phyloP scores from a whole-genome alignment of 2,113 vertebrate genomes.

The Leptocoma aspasia region DNA sequence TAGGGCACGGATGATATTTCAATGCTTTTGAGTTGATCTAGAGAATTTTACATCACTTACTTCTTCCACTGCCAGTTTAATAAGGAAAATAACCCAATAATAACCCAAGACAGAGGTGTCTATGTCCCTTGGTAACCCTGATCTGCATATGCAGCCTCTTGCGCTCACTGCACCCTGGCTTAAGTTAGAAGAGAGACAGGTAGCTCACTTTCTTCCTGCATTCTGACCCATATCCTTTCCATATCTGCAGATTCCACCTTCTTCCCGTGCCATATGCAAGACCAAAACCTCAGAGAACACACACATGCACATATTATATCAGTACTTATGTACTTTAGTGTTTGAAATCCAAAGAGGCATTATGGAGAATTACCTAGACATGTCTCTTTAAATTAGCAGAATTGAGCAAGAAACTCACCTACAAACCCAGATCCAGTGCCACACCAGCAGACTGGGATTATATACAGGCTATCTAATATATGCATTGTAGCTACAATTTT shows the following conservation, averaged over 20 bases:
- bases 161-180: neutral
- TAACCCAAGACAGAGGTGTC: conserved; percentile 31
- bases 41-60: neutral
- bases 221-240: neutral
- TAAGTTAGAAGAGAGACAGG: neutral
- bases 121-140: conserved; percentile 3
- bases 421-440: neutral
- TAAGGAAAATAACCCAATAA: conserved; percentile 53
- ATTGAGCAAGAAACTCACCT: neutral
- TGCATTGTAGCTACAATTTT: neutral
- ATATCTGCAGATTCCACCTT: neutral
- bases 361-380: neutral
- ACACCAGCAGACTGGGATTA: neutral
- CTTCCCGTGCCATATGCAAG: neutral
- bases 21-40: conserved; percentile 26
- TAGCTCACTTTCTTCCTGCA: neutral
- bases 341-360: neutral
- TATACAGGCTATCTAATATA: neutral
- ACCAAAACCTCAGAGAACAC: neutral
- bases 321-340: neutral
- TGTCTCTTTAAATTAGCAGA: neutral
- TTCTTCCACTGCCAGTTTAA: conserved; percentile 34
- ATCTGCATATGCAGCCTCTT: conserved; percentile 4
- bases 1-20: neutral
- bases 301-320: neutral